Evolutionary conservation across 2,797 vertebrate species (phyloP).

Genomic region (Pogoniulus pusillus): DNA sequence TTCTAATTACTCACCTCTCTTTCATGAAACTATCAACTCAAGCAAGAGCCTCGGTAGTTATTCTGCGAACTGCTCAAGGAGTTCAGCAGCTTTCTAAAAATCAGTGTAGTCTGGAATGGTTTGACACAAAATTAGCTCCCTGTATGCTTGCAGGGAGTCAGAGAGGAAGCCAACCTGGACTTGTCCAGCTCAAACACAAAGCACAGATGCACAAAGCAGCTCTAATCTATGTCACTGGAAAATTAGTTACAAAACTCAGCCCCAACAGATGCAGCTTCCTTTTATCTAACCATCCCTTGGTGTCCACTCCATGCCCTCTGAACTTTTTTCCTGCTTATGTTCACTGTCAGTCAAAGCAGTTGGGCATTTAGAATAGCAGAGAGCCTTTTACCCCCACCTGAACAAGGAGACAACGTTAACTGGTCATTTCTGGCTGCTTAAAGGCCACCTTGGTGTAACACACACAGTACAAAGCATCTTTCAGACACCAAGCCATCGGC

Average conservation of each 20-base stretch:
- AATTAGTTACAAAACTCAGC: not conserved
- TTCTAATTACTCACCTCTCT: not conserved
- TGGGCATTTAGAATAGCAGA: not conserved
- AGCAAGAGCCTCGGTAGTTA: not conserved
- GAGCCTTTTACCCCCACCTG: not conserved
- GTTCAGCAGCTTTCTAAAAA: not conserved
- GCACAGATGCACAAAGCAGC: not conserved
- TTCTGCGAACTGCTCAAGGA: not conserved
- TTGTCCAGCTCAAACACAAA: not conserved
- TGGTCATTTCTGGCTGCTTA: not conserved
- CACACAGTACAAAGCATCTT: not conserved
- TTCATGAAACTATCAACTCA: not conserved
- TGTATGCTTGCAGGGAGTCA: rapidly evolving
- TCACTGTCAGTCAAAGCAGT: not conserved
- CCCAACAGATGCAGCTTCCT: not conserved
- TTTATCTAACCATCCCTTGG: not conserved
- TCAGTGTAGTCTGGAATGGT: not conserved
- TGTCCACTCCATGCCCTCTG: not conserved
- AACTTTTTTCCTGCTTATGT: not conserved
- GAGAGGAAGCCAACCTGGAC: not conserved
- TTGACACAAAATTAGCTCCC: not conserved
- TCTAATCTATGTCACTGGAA: not conserved
- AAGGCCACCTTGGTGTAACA: not conserved
- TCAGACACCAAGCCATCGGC: not conserved
- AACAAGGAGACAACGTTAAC: not conserved